Percentiles rank a stretch among this genome's conserved stretches.
These are phyloP conservation scores for Andrena camellia DNA, from an alignment of 2,888 invertebrate species.

Conservation along the genomic window DNA sequence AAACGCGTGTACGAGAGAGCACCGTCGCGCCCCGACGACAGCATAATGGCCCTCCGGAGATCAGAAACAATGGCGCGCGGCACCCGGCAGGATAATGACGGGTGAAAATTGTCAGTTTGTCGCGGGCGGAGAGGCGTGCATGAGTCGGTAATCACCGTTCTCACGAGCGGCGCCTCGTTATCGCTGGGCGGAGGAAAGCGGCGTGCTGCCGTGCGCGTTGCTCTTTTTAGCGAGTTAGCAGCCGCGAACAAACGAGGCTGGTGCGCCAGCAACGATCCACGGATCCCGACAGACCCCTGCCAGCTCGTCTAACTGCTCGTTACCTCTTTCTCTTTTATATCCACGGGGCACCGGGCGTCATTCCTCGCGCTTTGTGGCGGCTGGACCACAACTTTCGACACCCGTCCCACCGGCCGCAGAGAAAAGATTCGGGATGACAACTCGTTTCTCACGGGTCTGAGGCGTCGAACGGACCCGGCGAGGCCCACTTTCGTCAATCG, in stretches of 20 bases:
- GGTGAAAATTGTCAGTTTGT: conserved; percentile 79
- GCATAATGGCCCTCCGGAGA: conserved; percentile 72
- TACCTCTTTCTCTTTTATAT: conserved; percentile 51
- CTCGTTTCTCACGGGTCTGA: not conserved
- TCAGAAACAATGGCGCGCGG: conserved; percentile 75
- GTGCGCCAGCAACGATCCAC: not conserved
- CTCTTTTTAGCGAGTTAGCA: conserved; percentile 31
- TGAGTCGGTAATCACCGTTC: conserved; percentile 75
- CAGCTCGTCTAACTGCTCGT: conserved; percentile 61
- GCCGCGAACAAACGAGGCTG: conserved; percentile 44
- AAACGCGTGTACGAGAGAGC: conserved; percentile 18
- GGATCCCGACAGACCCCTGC: conserved; percentile 10
- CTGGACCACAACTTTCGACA: conserved; percentile 31
- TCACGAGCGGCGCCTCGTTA: conserved; percentile 65
- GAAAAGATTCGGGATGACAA: not conserved
- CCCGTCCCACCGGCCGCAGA: not conserved
- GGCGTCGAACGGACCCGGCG: no score
- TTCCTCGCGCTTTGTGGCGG: not conserved
- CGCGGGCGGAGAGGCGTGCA: conserved; percentile 68
- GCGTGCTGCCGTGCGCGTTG: conserved; percentile 56
- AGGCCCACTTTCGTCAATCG: no score
- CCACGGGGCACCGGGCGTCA: not conserved
- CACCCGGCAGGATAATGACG: conserved; percentile 77
- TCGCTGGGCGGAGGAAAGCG: conserved; percentile 34
- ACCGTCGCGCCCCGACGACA: conserved; percentile 38